These are phyloP conservation scores for Ophiothrix spiculata DNA, from an alignment of 35 echinoderm and acorn worm genomes.

Conservation along the genomic window DNA sequence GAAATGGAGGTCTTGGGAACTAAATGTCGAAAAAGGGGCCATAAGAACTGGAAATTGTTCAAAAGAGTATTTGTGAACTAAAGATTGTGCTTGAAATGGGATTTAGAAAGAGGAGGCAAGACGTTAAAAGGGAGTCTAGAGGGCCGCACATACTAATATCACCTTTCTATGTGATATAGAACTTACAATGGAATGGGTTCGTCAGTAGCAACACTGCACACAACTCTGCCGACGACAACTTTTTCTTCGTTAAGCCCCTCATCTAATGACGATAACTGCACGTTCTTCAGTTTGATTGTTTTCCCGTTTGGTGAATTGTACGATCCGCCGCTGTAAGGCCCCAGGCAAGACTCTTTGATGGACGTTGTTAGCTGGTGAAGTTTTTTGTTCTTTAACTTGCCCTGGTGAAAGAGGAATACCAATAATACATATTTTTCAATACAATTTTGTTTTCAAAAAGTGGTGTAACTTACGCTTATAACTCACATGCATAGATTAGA, in stretches of 20 bases:
- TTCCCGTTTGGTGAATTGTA: slow-evolving; percentile 75
- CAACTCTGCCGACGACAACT: slow-evolving; percentile 91
- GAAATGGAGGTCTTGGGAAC: no score
- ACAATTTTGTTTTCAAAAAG: neutral
- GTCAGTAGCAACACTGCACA: slow-evolving; percentile 82
- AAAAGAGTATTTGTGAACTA: no score
- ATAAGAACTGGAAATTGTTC: no score
- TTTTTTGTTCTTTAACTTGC: slow-evolving; percentile 88
- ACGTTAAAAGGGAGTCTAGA: neutral
- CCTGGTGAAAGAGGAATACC: slow-evolving; percentile 47
- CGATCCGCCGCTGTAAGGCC: slow-evolving; percentile 81
- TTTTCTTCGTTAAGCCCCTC: slow-evolving; percentile 77
- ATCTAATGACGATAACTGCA: slow-evolving; percentile 39
- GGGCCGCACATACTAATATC: no score
- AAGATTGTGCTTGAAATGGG: no score
- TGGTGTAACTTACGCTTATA: neutral
- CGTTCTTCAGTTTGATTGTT: slow-evolving; percentile 66
- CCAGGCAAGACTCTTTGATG: slow-evolving; percentile 71
- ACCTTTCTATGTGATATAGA: neutral
- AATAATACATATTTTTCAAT: no score
- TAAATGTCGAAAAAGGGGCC: no score
- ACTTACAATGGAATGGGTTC: slow-evolving; percentile 99
- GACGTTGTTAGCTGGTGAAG: slow-evolving; percentile 80
- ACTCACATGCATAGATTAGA: no score
- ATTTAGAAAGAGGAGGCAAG: no score